Evolutionary conservation across 2,888 invertebrate species (phyloP), one percentile per base, ranked within the genome.

Genomic region (Sarcophaga carnaria): DNA sequence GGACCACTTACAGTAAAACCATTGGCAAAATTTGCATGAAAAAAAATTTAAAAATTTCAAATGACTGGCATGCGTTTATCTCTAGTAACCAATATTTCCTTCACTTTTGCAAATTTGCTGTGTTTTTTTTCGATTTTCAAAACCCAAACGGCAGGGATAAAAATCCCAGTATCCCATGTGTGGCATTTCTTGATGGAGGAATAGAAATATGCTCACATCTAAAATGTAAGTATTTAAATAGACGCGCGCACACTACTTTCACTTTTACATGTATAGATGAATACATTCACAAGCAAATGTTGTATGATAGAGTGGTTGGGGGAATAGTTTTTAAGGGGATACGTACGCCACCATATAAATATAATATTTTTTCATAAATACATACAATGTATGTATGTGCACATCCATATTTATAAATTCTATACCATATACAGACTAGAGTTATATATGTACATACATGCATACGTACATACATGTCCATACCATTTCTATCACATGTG

Each of bases 161-260:
- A 37, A 37, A 37, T 37, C 37, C 37, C 37, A 8, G 37, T 37
- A 2, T 37, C 10, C 10, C 37, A 37, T 8, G 37, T 37, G 2
- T 25, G 37, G 2, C 8, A 10, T 10, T 2, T 37, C 2, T 37
- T 2, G 10, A 8, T 37, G 37, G 37, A 37, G 10, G 10, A 37
- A 37, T 37, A 37, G 10, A 37, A 37, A 37, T 37, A 37, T 37
- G 37, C 37, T 6, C 6, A 6, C 37, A 37, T 0, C 6, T 6
- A 6, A 37, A 37, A 10, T 37, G 37, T 37, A 37, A 10, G 37
- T 2, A 37, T 37, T 37, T 37, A 37, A 37, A 22, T 27, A 64
- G 76, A 78, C 78, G 83, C 85, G 86, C 83, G 86, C 86, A 88
- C n/a, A 71, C 72, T 77, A 80, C 86, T 88, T 88, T 88, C 81